These are phyloP conservation scores for Odontesthes bonariensis DNA, from an alignment of 2,113 vertebrate genomes.

Conservation along the genomic window DNA sequence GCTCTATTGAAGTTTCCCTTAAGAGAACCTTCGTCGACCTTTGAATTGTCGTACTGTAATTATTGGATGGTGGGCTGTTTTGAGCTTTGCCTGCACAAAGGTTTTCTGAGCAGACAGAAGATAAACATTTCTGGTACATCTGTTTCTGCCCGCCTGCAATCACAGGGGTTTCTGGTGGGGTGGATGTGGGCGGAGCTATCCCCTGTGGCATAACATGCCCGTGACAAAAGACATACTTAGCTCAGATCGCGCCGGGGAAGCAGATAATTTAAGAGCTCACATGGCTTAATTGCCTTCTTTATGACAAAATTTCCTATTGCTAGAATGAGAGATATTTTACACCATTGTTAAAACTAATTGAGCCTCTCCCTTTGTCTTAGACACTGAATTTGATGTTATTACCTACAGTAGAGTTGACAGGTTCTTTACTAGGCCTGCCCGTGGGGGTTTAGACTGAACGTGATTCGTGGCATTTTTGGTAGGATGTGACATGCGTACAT, in stretches of 20 bases:
- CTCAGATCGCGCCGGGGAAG: conserved; percentile 30
- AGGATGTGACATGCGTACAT: background rate
- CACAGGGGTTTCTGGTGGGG: background rate
- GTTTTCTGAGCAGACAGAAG: conserved; percentile 6
- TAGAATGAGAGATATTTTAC: conserved; percentile 60
- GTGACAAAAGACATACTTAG: conserved; percentile 47
- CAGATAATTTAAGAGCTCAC: conserved; percentile 48
- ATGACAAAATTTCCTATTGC: conserved; percentile 55
- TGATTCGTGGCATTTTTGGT: background rate
- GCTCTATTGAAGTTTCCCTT: conserved; percentile 58
- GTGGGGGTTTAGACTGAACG: background rate
- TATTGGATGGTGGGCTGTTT: conserved; percentile 32
- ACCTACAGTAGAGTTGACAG: background rate
- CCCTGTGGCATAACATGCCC: conserved; percentile 24
- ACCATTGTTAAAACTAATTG: conserved; percentile 58
- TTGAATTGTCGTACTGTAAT: conserved; percentile 51
- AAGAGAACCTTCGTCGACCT: conserved; percentile 46
- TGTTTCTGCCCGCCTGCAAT: conserved; percentile 4
- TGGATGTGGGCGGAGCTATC: conserved; percentile 15
- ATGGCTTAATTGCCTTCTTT: conserved; percentile 64
- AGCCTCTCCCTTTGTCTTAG: conserved; percentile 46
- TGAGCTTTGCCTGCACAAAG: conserved; percentile 33
- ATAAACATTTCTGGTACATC: conserved; percentile 15
- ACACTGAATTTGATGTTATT: conserved; percentile 22
- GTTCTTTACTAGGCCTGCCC: background rate